Evolutionary conservation across 2,888 invertebrate species (phyloP), one percentile per base, ranked within the genome.

Genomic region (Epirrhoe alternata): DNA sequence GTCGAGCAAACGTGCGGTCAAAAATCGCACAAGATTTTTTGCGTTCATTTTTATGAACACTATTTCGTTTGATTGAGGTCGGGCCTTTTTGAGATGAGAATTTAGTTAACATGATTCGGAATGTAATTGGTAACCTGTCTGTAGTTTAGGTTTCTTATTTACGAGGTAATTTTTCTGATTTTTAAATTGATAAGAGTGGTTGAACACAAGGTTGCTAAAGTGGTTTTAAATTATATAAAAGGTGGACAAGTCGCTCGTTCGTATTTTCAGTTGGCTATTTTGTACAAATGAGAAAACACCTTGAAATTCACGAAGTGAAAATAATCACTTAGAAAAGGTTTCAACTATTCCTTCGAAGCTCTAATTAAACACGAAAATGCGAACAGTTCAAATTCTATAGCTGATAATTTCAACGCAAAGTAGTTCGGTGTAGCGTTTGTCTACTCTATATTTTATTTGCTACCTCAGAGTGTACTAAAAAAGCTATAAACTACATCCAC

Each of bases 201-300:
- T 12, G 38, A 42, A 42, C 12, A 12, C 2, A 42, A 12, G 38
- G 12, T 42, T 55, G 35, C 24, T 24, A 24, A 42, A 42, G 38
- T 55, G 5, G 42, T 55, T 30, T 1, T 5, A 31, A 57, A 38
- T 10, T 1, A 47, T 51, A 59, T 66, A 58, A 6, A 1, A 31
- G 51, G 49, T 12, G 0, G 3, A 3, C 38, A 61, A 70, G 72
- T 60, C 72, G 78, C 72, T 53, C 72, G 78, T 75, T 17, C 75
- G 64, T 14, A 60, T 33, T 54, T 24, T 16, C 16, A 61, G 77
- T 74, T 75, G 72, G 71, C 60, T 72, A 63, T 69, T 24, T 47
- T 73, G 76, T 77, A 75, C 72, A 74, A 80, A 81, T 77, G 77
- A 79, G 76, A 77, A 71, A 73, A 74, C 73, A 78, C 76, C 79